Conservation (phyloP, 2,113 vertebrate species). For the Carassius auratus region DNA sequence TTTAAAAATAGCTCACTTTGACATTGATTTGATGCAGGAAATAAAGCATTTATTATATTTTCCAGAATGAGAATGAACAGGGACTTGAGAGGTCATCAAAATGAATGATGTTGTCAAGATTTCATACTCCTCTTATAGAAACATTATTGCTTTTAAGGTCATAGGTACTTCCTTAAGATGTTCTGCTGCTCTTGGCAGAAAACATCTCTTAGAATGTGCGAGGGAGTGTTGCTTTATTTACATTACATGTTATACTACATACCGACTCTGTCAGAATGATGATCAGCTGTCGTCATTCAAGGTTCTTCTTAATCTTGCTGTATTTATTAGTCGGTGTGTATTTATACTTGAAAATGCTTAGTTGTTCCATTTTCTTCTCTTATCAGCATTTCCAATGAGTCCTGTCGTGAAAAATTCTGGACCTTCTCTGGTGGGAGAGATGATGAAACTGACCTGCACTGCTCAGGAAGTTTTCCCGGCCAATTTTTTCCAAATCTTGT, state of each 20-base stretch:
- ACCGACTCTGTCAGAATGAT: not conserved
- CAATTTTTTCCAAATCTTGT: constrained; percentile 46
- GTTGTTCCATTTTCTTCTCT: constrained; percentile 5
- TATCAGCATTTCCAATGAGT: constrained; percentile 56
- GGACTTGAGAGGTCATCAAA: constrained; percentile 1
- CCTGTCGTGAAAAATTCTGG: constrained; percentile 49
- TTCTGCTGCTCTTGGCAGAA: not conserved
- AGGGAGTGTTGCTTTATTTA: constrained; percentile 28
- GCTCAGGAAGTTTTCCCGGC: constrained; percentile 52
- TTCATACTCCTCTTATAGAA: constrained; percentile 8
- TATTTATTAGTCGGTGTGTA: not conserved
- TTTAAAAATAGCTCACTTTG: not conserved
- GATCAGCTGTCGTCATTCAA: not conserved
- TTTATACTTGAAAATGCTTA: constrained; percentile 10
- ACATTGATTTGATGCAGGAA: constrained; percentile 31
- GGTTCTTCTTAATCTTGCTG: not conserved
- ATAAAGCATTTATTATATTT: constrained; percentile 22
- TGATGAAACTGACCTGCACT: constrained; percentile 46
- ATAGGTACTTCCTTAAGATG: constrained; percentile 13
- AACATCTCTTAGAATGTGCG: not conserved
- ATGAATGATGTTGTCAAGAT: not conserved
- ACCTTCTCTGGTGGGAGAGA: constrained; percentile 42
- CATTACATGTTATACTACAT: not conserved
- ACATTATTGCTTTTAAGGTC: not conserved
- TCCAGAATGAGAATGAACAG: constrained; percentile 1